Percentiles rank a stretch among this genome's conserved stretches.
These are phyloP conservation scores for Ernsta delagoae DNA, from an alignment of 2,888 invertebrate species.

Conservation along the genomic window DNA sequence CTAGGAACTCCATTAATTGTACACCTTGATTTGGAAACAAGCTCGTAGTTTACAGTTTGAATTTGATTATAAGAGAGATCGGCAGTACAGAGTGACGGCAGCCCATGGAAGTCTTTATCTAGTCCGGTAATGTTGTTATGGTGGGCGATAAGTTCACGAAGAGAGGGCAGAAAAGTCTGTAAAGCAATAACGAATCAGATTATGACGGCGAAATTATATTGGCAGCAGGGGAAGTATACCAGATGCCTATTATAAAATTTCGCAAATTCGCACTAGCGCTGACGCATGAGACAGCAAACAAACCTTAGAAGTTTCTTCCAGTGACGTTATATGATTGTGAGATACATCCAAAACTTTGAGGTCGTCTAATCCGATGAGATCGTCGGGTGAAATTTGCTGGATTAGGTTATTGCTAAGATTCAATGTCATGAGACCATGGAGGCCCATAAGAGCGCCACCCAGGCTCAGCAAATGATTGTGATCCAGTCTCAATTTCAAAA, in stretches of 20 bases:
- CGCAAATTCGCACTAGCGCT: too few species aligned
- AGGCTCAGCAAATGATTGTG: too few species aligned
- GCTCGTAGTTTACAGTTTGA: constrained; percentile 88
- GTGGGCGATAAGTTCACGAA: constrained; percentile 91
- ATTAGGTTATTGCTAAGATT: too few species aligned
- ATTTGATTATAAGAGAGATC: constrained; percentile 92
- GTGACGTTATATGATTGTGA: constrained; percentile 89
- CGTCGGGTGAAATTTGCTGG: constrained; percentile 80
- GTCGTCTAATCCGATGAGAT: constrained; percentile 91
- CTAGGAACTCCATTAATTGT: constrained; percentile 92
- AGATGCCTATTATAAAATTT: too few species aligned
- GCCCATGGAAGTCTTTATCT: constrained; percentile 92
- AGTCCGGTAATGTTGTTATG: constrained; percentile 90
- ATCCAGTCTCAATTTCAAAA: too few species aligned
- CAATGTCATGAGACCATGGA: too few species aligned
- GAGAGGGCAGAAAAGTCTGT: constrained; percentile 91
- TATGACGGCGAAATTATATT: background rate
- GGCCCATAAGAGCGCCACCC: too few species aligned
- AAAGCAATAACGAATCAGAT: constrained; percentile 49
- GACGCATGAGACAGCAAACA: constrained; percentile 37
- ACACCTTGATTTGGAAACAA: constrained; percentile 92
- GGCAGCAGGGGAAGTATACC: too few species aligned
- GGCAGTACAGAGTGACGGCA: constrained; percentile 92
- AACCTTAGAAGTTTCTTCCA: constrained; percentile 94
- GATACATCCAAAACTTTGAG: constrained; percentile 91